These are phyloP conservation scores for Teleiodes luculella DNA, from an alignment of 2,888 invertebrate species.

Conservation along the genomic window DNA sequence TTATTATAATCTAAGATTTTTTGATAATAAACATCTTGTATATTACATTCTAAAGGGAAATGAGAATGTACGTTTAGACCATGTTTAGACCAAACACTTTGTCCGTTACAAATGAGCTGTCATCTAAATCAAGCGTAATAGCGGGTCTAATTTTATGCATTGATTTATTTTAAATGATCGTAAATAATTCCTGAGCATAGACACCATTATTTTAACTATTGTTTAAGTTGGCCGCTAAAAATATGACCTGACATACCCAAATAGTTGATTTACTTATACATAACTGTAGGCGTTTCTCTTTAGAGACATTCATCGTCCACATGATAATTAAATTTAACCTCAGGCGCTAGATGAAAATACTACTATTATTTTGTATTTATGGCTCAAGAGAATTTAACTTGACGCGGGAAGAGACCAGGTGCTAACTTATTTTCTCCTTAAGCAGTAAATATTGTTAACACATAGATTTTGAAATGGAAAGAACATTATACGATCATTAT, in stretches of 20 bases:
- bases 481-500: constrained; percentile 22
- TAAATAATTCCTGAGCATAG: constrained; percentile 71
- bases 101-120: constrained; percentile 59
- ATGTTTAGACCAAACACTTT: constrained; percentile 55
- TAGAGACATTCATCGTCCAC: constrained; percentile 54
- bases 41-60: neutral
- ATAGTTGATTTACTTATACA: constrained; percentile 60
- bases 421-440: constrained; percentile 45
- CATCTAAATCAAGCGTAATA: constrained; percentile 70
- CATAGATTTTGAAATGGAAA: constrained; percentile 24
- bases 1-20: too few species aligned
- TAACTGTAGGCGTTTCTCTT: constrained; percentile 59
- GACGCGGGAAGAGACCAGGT: constrained; percentile 59
- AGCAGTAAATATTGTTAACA: constrained; percentile 57
- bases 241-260: constrained; percentile 43
- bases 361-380: constrained; percentile 61
- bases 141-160: constrained; percentile 68
- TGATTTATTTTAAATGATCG: constrained; percentile 72
- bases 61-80: constrained; percentile 7
- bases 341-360: constrained; percentile 53
- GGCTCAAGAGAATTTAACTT: constrained; percentile 56
- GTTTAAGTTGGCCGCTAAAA: constrained; percentile 63
- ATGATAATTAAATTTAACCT: constrained; percentile 77
- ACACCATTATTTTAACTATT: constrained; percentile 69
- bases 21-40: too few species aligned